These are phyloP conservation scores for Oxytorus armatus DNA, from an alignment of 2,888 invertebrate genomes.

Conservation along the genomic window DNA sequence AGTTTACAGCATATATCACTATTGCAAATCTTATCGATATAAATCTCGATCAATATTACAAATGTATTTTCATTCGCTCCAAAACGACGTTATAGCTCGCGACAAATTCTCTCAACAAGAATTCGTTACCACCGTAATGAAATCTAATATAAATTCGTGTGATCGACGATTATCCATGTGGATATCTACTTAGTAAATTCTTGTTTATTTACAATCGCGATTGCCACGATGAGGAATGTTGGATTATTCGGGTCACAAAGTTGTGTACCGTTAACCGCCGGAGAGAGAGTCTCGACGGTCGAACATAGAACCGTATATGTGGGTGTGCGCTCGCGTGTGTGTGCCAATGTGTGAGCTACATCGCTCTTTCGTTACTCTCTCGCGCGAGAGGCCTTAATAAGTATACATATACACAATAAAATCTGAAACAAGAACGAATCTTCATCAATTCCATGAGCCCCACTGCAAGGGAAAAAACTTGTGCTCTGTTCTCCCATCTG, in stretches of 20 bases:
- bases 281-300: slow-evolving; percentile 23
- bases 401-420: slow-evolving; percentile 10
- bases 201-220: slow-evolving; percentile 61
- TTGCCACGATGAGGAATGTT: slow-evolving; percentile 48
- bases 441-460: not conserved
- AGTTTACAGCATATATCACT: no score
- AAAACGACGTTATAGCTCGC: no score
- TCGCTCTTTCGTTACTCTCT: slow-evolving; percentile 14
- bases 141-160: not conserved
- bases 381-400: slow-evolving; percentile 33
- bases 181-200: slow-evolving; percentile 8
- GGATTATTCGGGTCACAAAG: slow-evolving; percentile 61
- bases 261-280: slow-evolving; percentile 56
- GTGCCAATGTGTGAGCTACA: not conserved
- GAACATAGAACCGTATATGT: slow-evolving; percentile 9
- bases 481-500: no score
- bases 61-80: not conserved
- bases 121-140: not conserved
- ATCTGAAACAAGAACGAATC: slow-evolving; percentile 23
- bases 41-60: no score
- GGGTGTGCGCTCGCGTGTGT: not conserved
- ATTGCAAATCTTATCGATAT: no score
- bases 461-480: not conserved
- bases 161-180: not conserved
- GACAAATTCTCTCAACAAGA: not conserved